A percentile compares a stretch with the other conserved stretches of the same genome.
phyloP scores from a whole-genome alignment of 2,797 vertebrate genomes.

The Falco peregrinus region DNA sequence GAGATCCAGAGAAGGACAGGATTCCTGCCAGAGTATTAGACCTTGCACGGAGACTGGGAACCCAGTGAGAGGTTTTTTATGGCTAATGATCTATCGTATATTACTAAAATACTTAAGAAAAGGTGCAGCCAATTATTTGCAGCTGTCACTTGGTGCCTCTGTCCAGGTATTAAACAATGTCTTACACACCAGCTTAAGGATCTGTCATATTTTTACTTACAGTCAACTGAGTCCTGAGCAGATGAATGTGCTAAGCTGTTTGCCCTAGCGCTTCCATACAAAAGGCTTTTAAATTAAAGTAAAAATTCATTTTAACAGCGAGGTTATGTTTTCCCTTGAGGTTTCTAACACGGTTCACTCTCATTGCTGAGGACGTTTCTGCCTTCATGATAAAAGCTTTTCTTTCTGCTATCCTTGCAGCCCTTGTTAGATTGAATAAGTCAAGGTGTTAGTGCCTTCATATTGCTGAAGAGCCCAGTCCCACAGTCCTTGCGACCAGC shows the following conservation, averaged over 20 bases:
- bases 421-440: background rate
- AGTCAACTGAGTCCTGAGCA: slow-evolving; percentile 17
- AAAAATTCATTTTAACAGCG: slow-evolving; percentile 54
- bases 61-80: background rate
- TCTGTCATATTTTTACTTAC: slow-evolving; percentile 38
- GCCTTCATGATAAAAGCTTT: slow-evolving; percentile 31
- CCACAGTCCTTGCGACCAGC: accelerated
- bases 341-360: slow-evolving; percentile 40
- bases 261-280: background rate
- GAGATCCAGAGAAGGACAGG: background rate
- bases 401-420: background rate
- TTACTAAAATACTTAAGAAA: slow-evolving; percentile 24
- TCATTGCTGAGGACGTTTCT: background rate
- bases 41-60: background rate
- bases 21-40: background rate
- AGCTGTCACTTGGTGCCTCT: background rate
- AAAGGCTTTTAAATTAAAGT: slow-evolving; percentile 54
- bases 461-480: accelerated
- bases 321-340: slow-evolving; percentile 60
- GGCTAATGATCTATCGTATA: background rate
- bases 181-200: background rate
- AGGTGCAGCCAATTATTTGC: slow-evolving; percentile 4
- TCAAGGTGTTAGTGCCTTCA: background rate
- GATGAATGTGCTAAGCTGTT: background rate
- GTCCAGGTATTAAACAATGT: background rate